Evolutionary conservation across 2,113 vertebrate species (phyloP).

Genomic region (Anser cygnoides): DNA sequence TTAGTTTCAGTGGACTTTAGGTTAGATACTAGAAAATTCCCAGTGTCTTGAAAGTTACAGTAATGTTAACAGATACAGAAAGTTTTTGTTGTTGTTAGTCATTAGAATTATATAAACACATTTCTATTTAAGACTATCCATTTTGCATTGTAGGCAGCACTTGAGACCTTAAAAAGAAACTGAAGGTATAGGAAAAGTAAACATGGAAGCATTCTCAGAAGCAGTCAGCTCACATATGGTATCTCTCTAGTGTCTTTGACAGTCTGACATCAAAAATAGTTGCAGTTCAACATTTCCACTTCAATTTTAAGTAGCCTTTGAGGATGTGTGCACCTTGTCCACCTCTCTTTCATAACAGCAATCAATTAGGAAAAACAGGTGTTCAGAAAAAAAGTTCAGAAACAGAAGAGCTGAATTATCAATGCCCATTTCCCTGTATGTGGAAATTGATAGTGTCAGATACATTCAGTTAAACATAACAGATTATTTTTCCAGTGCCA

Average conservation of each 20-base stretch:
- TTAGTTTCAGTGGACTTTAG: neutral
- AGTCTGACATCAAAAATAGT: neutral
- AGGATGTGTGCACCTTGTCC: neutral
- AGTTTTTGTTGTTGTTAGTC: neutral
- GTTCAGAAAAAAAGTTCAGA: neutral
- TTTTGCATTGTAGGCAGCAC: neutral
- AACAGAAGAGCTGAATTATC: neutral
- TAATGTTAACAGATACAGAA: neutral
- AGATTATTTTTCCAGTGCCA: neutral
- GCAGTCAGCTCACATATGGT: neutral
- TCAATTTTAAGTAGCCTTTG: neutral
- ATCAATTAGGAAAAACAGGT: neutral
- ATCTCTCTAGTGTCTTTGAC: neutral
- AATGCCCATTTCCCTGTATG: neutral
- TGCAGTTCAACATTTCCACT: neutral
- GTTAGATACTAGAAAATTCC: neutral
- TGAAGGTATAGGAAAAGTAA: neutral
- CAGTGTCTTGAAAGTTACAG: neutral
- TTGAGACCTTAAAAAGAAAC: neutral
- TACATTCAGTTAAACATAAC: neutral
- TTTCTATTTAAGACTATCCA: neutral
- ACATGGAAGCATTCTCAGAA: neutral
- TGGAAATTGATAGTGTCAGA: neutral
- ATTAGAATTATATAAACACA: neutral
- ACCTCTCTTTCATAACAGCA: neutral